Base-by-base conservation (phyloP, 92 coral and sea anemone species). In the Muricea muricata region DNA sequence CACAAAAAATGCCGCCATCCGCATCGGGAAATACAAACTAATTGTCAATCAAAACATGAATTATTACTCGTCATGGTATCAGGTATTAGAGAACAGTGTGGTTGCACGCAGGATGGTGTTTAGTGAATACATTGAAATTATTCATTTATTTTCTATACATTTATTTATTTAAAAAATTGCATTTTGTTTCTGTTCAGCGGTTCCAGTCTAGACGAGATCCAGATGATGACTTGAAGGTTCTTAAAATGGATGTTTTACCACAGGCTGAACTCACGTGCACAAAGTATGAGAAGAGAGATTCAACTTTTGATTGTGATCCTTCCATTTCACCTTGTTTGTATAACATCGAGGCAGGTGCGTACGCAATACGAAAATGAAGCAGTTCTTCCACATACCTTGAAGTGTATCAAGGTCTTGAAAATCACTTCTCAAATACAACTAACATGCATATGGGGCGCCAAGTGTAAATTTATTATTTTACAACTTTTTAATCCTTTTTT, bases 251-350 rank as follows among this genome's bases (percentile, higher is more conserved):
- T 4, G 93, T 95, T 2, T 67, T 92, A 40, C 89, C 91, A 25
- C 97, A 97, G 24, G 98, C 99, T 33, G 91, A 90, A 33, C 77
- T 97, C 21, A 70, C 90, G 86, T 97, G 99, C 81, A 97, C 97
- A 39, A 86, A 89, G 33, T 87, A 93, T 92, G 83, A 78, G 55
- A 68, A 81, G 40, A 52, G 58, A 71, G 87, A 72, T 14, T 68
- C 85, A 73, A 80, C 68, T 23, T 89, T 80, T 17, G 89, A 89
- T 34, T 97, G 99, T 39, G 79, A 93, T 52, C 94, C 97, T 12
- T 86, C 84, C 52, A 78, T 65, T 32, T 97, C 91, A 17, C 99
- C 99, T 11, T 97, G 99, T 58, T 69, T 97, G 75, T 97, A 94
- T 61, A 92, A 97, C 57, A 79, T 97, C 35, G 69, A 91, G 26